Evolutionary conservation across 2,888 invertebrate species (phyloP).

Genomic region (Hofmannophila pseudospretella): DNA sequence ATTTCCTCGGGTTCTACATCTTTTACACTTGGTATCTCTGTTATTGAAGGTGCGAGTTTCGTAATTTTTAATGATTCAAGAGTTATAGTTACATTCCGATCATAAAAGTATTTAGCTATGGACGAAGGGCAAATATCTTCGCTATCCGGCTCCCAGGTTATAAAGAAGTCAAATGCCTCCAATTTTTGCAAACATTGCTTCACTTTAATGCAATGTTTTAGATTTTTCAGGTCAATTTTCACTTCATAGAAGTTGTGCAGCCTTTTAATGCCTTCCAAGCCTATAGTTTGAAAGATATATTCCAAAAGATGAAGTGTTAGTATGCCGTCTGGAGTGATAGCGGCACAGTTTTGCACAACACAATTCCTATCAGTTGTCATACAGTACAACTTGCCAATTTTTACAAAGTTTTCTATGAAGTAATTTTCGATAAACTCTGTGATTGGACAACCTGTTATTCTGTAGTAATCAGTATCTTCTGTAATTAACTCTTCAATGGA

Average conservation of each 20-base stretch:
- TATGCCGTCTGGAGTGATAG: slow-evolving; percentile 54
- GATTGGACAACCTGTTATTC: slow-evolving; percentile 39
- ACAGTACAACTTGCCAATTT: slow-evolving; percentile 50
- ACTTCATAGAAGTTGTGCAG: slow-evolving; percentile 52
- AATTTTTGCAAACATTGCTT: slow-evolving; percentile 38
- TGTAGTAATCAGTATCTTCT: slow-evolving; percentile 60
- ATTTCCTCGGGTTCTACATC: slow-evolving; percentile 52
- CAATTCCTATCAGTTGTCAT: slow-evolving; percentile 47
- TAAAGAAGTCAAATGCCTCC: slow-evolving; percentile 41
- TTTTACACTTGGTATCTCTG: slow-evolving; percentile 44
- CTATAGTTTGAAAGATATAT: slow-evolving; percentile 56
- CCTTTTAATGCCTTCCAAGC: slow-evolving; percentile 54
- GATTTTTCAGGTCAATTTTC: slow-evolving; percentile 41
- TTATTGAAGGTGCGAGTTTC: slow-evolving; percentile 36
- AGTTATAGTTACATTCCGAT: slow-evolving; percentile 37
- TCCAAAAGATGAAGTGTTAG: slow-evolving; percentile 50
- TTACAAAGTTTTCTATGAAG: slow-evolving; percentile 58
- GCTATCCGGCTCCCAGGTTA: slow-evolving; percentile 52
- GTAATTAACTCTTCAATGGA: slow-evolving; percentile 39
- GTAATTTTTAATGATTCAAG: slow-evolving; percentile 29
- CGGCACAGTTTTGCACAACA: slow-evolving; percentile 51
- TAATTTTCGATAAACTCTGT: slow-evolving; percentile 44
- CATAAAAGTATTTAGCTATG: slow-evolving; percentile 60
- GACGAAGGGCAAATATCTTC: slow-evolving; percentile 61
- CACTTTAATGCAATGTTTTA: slow-evolving; percentile 32